Percentiles rank a stretch among this genome's conserved stretches.
Conservation (phyloP, 2,797 vertebrate species). For the Mareca strepera region DNA sequence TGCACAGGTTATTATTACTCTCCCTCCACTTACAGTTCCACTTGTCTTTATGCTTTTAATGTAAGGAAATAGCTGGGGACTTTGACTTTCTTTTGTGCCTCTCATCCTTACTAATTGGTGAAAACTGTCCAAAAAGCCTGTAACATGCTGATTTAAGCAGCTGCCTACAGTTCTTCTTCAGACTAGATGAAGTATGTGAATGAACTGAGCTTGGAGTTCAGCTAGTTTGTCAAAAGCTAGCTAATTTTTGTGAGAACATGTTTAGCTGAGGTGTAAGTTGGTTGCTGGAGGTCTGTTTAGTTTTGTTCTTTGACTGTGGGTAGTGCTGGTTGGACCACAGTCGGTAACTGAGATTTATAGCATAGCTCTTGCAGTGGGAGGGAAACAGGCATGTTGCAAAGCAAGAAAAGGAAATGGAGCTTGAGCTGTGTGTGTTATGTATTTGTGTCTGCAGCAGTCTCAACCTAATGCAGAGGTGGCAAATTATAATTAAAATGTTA, state of each 20-base stretch:
- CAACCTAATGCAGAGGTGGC: neutral
- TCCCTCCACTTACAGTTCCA: neutral
- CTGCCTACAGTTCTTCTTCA: neutral
- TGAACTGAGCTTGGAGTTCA: neutral
- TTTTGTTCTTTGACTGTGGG: neutral
- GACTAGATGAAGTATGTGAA: neutral
- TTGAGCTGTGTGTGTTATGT: neutral
- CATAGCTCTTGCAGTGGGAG: neutral
- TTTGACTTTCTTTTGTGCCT: neutral
- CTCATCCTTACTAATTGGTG: neutral
- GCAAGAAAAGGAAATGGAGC: neutral
- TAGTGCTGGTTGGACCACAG: neutral
- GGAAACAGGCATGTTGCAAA: neutral
- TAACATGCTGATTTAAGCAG: neutral
- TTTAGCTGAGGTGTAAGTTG: fast-evolving
- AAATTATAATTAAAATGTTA: neutral
- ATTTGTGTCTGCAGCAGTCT: neutral
- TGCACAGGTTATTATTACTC: neutral
- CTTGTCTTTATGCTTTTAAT: neutral
- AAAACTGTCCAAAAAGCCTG: neutral
- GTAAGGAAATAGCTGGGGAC: neutral
- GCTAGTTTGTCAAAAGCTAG: neutral
- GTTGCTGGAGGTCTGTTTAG: neutral
- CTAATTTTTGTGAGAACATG: neutral
- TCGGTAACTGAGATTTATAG: neutral